Base-by-base conservation (phyloP, 2,888 invertebrate genomes). In the Drosophila meridiana region DNA sequence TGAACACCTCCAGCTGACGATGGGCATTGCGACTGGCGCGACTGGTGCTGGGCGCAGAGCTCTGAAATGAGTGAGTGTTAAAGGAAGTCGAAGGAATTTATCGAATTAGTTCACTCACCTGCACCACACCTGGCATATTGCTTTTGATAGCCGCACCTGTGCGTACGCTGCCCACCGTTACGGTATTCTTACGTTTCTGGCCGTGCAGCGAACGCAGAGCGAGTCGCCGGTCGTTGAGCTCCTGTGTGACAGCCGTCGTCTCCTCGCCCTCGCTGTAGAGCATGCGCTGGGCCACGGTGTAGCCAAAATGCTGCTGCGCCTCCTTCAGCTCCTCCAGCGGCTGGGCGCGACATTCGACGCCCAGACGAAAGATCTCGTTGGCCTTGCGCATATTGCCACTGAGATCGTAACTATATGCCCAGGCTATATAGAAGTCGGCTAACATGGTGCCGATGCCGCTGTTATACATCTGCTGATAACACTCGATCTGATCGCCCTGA, bases 361-460 rank as follows among this genome's bases (percentile, higher is more conserved):
- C 99, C 80, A 96, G 93, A 88, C 95, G 94, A 91, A 96, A 97
- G 32, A 98, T 95, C 83, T 96, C 95, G 92, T 98, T 96, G 0
- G 98, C 98, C 89, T 95, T 95, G 90, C 96, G 96, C 85, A 95
- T 96, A 94, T 98, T 97, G 34, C 96, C 96, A 55, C 94, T 94
- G 78, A 96, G 95, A 92, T 98, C 98, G 87, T 97, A 95, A 86
- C 97, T 96, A 91, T 96, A 96, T 0, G 98, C 97, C 98, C 98
- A 98, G 13, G 97, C 96, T 82, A 96, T 95, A 92, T 98, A 99
- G 91, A 98, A 96, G 83, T 96, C 96, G 0, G 98, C 96, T 76
- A 97, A 95, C 93, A 96, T 96, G 36, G 95, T 95, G 36, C 98
- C 98, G 82, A 98, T 95, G 40, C 96, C 97, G 91, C 95, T 96